Evolutionary conservation across 2,113 vertebrate genomes (phyloP), one percentile per base, ranked within the genome.

Genomic region (Myodes glareolus): DNA sequence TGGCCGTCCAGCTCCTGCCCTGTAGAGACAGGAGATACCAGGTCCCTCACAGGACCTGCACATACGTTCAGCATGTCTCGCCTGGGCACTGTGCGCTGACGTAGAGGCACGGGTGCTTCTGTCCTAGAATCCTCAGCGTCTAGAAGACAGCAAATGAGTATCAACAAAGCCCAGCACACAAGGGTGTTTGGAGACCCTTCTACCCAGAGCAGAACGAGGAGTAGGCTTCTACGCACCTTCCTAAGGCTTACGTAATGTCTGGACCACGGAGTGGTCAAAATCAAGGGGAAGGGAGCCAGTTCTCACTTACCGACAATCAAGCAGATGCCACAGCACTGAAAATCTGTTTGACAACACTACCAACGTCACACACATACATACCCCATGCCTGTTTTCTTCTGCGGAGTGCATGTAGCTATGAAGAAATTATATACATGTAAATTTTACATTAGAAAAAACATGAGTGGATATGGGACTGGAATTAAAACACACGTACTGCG

Each of bases 351-450:
- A 25, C 14, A 17, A 27, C 0, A 33, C 72, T 10, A 1, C 19
- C 39, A 52, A 39, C 31, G 23, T 5, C 2, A 13, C 7, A 19
- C 5, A 0, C 39, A 0, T 4, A 29, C 9, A 5, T 9, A 3
- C n/a, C 17, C 45, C n/a, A 25, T 21, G 29, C 33, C 19, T 33
- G 36, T 11, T 0, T 58, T 67, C 8, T 52, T 88, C 50, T 42
- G 72, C n/a, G 13, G 42, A 42, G 65, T 36, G 1, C 9, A 7
- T 12, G 36, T 29, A 73, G 39, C 70, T 45, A 2, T 0, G 6
- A 29, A 61, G 67, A 92, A 68, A 29, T 25, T 17, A 36, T 61
- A 10, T n/a, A n/a, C 33, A 4, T 67, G 31, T 7, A 29, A 3
- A 68, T 92, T 86, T 50, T 63, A 47, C 39, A 73, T 72, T 55